These are phyloP conservation scores for Ochlodes sylvanus DNA, from an alignment of 2,888 invertebrate species.

Conservation along the genomic window DNA sequence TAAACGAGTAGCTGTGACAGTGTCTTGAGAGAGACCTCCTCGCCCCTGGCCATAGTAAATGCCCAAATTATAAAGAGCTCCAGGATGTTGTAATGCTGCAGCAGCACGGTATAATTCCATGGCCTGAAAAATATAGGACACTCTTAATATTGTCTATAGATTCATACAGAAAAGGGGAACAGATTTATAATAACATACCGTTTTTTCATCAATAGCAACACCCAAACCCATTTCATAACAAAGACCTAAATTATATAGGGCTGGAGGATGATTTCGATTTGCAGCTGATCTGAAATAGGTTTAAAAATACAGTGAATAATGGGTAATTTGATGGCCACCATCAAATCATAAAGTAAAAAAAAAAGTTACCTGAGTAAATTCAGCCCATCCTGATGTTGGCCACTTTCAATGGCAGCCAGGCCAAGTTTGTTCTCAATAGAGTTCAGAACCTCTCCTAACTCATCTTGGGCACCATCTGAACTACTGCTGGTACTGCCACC, in stretches of 20 bases:
- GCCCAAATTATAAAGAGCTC: constrained; percentile 89
- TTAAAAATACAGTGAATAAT: constrained; percentile 1
- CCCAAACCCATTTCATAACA: constrained; percentile 89
- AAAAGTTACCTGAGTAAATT: constrained; percentile 79
- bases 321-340: too few species aligned
- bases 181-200: constrained; percentile 63
- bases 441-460: constrained; percentile 82
- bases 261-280: constrained; percentile 84
- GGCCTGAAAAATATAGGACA: constrained; percentile 75
- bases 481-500: constrained; percentile 47
- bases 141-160: background rate
- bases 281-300: constrained; percentile 77
- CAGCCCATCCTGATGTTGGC: constrained; percentile 80
- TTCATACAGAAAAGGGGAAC: background rate
- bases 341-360: too few species aligned
- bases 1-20: constrained; percentile 76
- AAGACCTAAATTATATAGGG: constrained; percentile 88
- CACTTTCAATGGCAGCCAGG: constrained; percentile 84
- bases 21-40: constrained; percentile 83
- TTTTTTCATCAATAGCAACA: constrained; percentile 82
- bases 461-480: constrained; percentile 62
- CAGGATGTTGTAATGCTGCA: constrained; percentile 86
- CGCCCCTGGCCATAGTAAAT: constrained; percentile 88
- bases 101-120: constrained; percentile 87
- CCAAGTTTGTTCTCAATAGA: constrained; percentile 86